Evolutionary conservation across 2,888 invertebrate species (phyloP).

Genomic region (Rugalucina vietnamica): DNA sequence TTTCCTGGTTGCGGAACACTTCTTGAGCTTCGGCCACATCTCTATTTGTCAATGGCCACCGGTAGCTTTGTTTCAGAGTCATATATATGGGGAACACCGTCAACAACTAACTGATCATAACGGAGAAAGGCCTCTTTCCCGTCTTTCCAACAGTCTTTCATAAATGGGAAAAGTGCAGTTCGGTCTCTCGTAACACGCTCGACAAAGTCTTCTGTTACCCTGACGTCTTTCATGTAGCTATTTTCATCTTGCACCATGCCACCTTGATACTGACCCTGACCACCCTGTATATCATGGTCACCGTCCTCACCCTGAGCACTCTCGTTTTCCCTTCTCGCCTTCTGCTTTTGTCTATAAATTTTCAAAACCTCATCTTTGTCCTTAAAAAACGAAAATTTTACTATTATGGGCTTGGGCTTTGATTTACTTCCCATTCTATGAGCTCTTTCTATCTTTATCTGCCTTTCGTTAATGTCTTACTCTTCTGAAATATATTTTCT

Average conservation of each 20-base stretch:
- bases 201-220: too few relatives aligned
- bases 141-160: background rate
- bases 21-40: too few relatives aligned
- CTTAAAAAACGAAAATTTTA: background rate
- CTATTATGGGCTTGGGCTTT: background rate
- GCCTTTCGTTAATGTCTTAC: background rate
- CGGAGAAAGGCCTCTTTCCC: too few relatives aligned
- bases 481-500: background rate
- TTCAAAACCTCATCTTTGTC: background rate
- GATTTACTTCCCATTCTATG: background rate
- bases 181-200: background rate
- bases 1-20: too few relatives aligned
- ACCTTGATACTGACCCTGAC: background rate
- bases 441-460: background rate
- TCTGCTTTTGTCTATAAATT: background rate
- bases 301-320: background rate
- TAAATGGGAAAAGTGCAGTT: background rate
- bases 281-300: background rate
- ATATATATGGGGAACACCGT: too few relatives aligned
- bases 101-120: too few relatives aligned
- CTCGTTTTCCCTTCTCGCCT: background rate
- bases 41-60: background rate
- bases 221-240: too few relatives aligned
- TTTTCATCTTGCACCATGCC: too few relatives aligned
- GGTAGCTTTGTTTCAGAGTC: too few relatives aligned